These are phyloP conservation scores for Folsomia candida DNA, from an alignment of 2,888 invertebrate genomes.

Conservation along the genomic window DNA sequence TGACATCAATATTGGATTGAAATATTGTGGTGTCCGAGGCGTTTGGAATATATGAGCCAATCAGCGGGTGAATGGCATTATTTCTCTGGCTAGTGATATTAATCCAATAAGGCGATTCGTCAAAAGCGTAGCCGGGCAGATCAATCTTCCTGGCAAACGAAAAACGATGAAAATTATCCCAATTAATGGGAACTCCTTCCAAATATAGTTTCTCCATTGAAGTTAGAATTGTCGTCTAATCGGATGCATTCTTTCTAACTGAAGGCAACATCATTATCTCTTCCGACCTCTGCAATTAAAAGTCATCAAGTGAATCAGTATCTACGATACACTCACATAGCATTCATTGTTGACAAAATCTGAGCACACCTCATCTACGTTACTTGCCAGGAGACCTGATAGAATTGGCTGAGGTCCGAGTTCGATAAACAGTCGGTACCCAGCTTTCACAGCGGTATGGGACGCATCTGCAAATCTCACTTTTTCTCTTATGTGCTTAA, in stretches of 20 bases:
- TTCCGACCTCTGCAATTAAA: background rate
- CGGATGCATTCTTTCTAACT: background rate
- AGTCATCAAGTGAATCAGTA: too few relatives aligned
- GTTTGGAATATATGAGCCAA: slow-evolving; percentile 14
- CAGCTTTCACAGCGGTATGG: background rate
- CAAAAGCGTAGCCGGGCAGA: slow-evolving; percentile 19
- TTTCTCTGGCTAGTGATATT: background rate
- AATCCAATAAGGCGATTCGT: slow-evolving; percentile 9
- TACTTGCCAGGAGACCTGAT: slow-evolving; percentile 12
- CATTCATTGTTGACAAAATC: too few relatives aligned
- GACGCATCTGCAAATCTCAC: slow-evolving; percentile 28
- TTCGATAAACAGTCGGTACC: slow-evolving; percentile 34
- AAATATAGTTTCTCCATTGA: background rate
- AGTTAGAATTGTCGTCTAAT: slow-evolving; percentile 7
- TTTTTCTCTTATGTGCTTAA: slow-evolving; percentile 22
- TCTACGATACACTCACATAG: too few relatives aligned
- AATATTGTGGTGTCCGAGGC: slow-evolving; percentile 10
- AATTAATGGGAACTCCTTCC: slow-evolving; percentile 2
- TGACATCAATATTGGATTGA: slow-evolving; percentile 7
- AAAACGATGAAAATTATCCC: slow-evolving; percentile 21
- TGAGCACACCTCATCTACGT: slow-evolving; percentile 8
- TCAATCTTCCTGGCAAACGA: background rate
- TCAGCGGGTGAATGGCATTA: slow-evolving; percentile 14
- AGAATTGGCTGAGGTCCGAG: slow-evolving; percentile 42
- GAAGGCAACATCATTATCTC: too few relatives aligned